These are phyloP conservation scores for Diadumene lineata DNA, from an alignment of 92 coral and sea anemone genomes.

Conservation along the genomic window DNA sequence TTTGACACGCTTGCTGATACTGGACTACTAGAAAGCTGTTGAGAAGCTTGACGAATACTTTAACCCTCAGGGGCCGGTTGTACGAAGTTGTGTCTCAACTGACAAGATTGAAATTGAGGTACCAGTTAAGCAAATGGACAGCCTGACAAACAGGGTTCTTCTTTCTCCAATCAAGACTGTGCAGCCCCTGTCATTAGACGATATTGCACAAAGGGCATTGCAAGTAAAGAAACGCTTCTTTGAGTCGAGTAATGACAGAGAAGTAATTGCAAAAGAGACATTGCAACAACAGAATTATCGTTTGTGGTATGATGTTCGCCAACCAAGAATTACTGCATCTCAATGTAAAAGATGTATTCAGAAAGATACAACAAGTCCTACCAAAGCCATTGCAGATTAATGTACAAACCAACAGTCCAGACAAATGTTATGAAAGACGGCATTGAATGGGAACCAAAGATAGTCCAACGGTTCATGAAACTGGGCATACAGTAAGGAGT, in stretches of 20 bases:
- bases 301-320: constrained; percentile 62
- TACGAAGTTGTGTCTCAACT: no score
- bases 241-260: constrained; percentile 40
- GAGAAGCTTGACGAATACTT: constrained; percentile 54
- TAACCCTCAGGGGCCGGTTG: constrained; percentile 51
- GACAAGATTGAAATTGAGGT: no score
- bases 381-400: constrained; percentile 49
- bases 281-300: constrained; percentile 46
- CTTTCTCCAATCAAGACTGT: constrained; percentile 46
- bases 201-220: constrained; percentile 33
- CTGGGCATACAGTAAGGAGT: constrained; percentile 43
- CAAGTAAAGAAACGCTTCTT: constrained; percentile 41
- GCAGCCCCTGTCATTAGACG: constrained; percentile 40
- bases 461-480: constrained; percentile 39
- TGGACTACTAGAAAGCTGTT: constrained; percentile 27
- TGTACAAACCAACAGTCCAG: constrained; percentile 35
- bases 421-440: constrained; percentile 62
- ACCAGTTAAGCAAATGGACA: no score
- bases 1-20: constrained; percentile 55
- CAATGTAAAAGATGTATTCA: constrained; percentile 51
- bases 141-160: constrained; percentile 42
- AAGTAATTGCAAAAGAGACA: constrained; percentile 50
- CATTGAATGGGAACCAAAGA: constrained; percentile 49
- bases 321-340: constrained; percentile 72
- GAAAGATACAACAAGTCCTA: constrained; percentile 55